Percentiles rank a stretch among this genome's conserved stretches.
Conservation (phyloP, 2,113 vertebrate genomes). For the Ariopsis seemanni region DNA sequence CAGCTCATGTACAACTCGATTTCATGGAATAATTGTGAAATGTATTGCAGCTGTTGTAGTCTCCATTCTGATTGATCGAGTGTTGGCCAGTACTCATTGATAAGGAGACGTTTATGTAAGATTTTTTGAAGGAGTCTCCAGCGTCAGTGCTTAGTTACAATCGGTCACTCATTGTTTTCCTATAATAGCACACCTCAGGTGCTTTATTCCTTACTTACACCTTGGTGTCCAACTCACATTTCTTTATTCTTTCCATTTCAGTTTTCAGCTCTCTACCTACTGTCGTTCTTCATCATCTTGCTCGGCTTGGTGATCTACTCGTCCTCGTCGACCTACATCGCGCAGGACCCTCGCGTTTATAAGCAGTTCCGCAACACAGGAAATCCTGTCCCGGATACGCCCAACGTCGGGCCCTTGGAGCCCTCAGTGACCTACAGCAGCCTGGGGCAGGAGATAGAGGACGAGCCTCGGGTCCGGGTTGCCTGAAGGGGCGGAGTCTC, state of each 20-base stretch:
- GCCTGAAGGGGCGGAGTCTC: slow-evolving; percentile 67
- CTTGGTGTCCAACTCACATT: background rate
- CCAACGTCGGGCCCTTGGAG: slow-evolving; percentile 76
- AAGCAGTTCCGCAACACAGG: slow-evolving; percentile 93
- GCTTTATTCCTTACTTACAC: background rate
- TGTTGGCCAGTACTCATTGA: background rate
- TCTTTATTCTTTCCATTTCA: slow-evolving; percentile 59
- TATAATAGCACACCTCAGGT: background rate
- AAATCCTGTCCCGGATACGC: slow-evolving; percentile 77
- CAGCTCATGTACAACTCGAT: no score
- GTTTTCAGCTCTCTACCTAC: slow-evolving; percentile 94
- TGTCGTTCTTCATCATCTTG: slow-evolving; percentile 89
- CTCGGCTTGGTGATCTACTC: slow-evolving; percentile 89
- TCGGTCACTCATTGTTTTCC: background rate
- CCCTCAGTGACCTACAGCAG: slow-evolving; percentile 92
- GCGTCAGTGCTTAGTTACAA: background rate
- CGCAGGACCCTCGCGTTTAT: slow-evolving; percentile 92
- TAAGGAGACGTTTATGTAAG: background rate
- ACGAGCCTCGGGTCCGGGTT: slow-evolving; percentile 82
- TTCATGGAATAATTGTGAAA: no score
- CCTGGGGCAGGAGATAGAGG: slow-evolving; percentile 84
- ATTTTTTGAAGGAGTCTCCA: background rate
- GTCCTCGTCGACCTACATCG: slow-evolving; percentile 88
- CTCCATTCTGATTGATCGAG: background rate
- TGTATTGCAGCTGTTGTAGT: background rate